Evolutionary conservation across 2,113 vertebrate species (phyloP).

Genomic region (Tapirus terrestris): DNA sequence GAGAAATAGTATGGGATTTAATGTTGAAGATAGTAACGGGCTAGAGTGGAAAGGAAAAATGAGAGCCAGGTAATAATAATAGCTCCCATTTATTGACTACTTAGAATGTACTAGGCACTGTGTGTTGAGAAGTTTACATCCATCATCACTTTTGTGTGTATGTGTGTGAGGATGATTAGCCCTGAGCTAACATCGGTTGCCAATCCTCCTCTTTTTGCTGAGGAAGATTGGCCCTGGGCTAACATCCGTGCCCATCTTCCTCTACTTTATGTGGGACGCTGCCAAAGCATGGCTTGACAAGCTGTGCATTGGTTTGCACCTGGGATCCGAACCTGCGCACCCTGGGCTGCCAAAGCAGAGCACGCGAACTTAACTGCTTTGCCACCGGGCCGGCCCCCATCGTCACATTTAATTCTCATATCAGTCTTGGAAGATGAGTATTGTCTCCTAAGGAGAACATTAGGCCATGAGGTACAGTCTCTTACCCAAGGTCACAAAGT

Average conservation of each 20-base stretch:
- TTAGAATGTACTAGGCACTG: not conserved
- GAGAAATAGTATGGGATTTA: not conserved
- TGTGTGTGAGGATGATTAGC: no score
- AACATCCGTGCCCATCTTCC: no score
- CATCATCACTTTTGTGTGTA: not conserved
- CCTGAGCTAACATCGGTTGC: no score
- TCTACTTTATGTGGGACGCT: no score
- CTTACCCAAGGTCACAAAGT: not conserved
- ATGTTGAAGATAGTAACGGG: not conserved
- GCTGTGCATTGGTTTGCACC: no score
- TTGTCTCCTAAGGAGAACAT: not conserved
- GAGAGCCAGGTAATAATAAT: not conserved
- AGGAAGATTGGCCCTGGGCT: no score
- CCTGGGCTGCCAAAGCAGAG: no score
- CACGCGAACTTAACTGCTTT: no score
- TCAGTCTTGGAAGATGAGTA: not conserved
- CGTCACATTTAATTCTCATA: not conserved
- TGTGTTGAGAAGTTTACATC: not conserved
- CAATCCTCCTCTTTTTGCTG: no score
- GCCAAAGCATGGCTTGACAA: no score
- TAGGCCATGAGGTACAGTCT: not conserved
- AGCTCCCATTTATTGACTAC: not conserved
- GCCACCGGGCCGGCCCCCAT: no score
- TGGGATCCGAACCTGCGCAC: no score
- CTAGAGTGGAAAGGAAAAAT: not conserved